Base-by-base conservation (phyloP, 2,113 vertebrate genomes). In the Corythoichthys intestinalis region DNA sequence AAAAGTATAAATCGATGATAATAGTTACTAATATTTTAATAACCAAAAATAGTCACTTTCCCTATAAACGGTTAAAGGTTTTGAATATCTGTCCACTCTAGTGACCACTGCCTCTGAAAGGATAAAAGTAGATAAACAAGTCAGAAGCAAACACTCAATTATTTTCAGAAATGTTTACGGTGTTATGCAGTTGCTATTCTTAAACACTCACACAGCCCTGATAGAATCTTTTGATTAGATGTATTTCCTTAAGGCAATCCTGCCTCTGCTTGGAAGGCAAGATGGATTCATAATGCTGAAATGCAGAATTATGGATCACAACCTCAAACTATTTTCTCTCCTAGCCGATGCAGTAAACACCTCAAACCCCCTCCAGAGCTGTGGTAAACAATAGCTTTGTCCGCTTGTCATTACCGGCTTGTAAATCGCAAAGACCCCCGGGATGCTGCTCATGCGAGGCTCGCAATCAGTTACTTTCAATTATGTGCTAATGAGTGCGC, bases 391-490 rank as follows among this genome's bases (percentile, higher is more conserved):
- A 69, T 17, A 20, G 68, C 69, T 58, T 65, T 58, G 46, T 69
- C 69, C 11, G 41, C 68, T 52, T 79, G 76, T 77, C 77, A 74
- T 66, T 80, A 79, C 66, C 72, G 54, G 73, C 70, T 76, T 66
- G 71, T 67, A 83, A 85, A 86, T 78, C 73, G 77, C 75, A 71
- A 65, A 78, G 69, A 79, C 83, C 83, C 80, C 69, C 46, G 73
- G 80, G 87, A 85, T 70, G 75, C 71, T 20, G 70, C 77, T 67
- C 72, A 67, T 75, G 67, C 66, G 10, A 79, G 69, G 65, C 70
- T 74, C 75, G 79, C 86, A 79, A 90, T 90, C 84, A 78, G 62
- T 83, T 87, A 84, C 81, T 86, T 86, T 87, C 83, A 90, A 86
- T 90, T 85, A 85, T 78, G 72, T 66, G 11, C 80, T 86, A 84